These are phyloP conservation scores for Gavia stellata DNA, from an alignment of 2,113 vertebrate genomes.

Conservation along the genomic window DNA sequence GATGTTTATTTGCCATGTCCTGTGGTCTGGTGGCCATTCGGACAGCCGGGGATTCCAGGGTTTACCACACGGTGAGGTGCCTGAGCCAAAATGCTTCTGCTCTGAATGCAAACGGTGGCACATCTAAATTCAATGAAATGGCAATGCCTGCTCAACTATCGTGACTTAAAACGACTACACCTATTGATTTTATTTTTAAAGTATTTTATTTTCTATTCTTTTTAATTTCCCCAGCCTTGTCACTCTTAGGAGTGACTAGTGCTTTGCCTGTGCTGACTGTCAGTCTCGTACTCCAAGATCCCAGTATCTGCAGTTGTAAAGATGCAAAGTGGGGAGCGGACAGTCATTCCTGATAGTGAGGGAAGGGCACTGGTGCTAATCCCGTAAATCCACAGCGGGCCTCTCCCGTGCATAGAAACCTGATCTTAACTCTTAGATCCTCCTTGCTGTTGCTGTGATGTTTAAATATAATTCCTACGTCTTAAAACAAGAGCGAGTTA, in stretches of 20 bases:
- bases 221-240: neutral
- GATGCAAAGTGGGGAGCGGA: neutral
- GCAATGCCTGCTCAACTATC: neutral
- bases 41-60: neutral
- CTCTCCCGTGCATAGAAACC: neutral
- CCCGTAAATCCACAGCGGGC: neutral
- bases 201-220: neutral
- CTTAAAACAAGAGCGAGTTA: neutral
- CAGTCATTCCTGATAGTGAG: neutral
- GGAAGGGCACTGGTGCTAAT: neutral
- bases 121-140: neutral
- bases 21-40: neutral
- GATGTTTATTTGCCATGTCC: neutral
- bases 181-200: neutral
- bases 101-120: neutral
- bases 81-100: neutral
- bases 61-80: neutral
- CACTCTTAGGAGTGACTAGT: neutral
- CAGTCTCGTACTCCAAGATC: neutral
- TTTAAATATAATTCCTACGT: neutral
- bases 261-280: neutral
- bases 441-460: neutral
- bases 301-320: neutral
- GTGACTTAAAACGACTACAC: neutral
- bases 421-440: neutral